phyloP scores from a whole-genome alignment of 92 coral and sea anemone genomes.

The Palythoa grandis region DNA sequence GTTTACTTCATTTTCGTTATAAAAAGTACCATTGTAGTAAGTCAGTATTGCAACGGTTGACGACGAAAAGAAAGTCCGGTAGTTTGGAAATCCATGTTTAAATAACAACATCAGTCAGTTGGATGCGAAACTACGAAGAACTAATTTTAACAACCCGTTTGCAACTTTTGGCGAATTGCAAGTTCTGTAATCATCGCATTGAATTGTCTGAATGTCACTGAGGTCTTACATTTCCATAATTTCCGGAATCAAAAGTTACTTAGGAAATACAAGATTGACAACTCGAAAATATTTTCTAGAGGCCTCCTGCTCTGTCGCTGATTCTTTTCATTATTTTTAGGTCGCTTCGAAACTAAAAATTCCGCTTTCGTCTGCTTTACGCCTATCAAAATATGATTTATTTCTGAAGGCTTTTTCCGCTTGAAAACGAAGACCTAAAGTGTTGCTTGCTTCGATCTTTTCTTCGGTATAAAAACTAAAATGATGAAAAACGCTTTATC shows the following conservation, averaged over 20 bases:
- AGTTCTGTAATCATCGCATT: conserved; percentile 10
- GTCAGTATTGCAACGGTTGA: background rate
- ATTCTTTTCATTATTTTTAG: conserved; percentile 29
- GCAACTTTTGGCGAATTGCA: conserved; percentile 22
- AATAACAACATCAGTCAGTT: conserved; percentile 1
- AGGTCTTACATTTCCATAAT: conserved; percentile 25
- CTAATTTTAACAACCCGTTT: conserved; percentile 31
- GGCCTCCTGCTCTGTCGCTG: conserved; percentile 33
- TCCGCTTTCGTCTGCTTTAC: background rate
- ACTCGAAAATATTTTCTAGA: background rate
- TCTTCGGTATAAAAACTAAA: conserved; percentile 50
- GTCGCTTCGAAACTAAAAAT: conserved; percentile 23
- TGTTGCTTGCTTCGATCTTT: conserved; percentile 52
- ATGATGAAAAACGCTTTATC: conserved; percentile 56
- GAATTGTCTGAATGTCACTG: conserved; percentile 25
- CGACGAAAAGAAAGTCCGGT: background rate
- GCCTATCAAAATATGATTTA: conserved; percentile 4
- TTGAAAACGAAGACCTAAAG: conserved; percentile 48
- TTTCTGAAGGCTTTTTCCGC: conserved; percentile 35
- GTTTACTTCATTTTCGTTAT: conserved; percentile 33
- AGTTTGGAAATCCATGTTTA: background rate
- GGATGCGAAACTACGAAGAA: conserved; percentile 17
- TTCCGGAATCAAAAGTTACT: conserved; percentile 42
- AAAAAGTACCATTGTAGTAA: background rate
- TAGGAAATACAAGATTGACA: conserved; percentile 14